These are phyloP conservation scores for Pyxicephalus adspersus DNA, from an alignment of 2,113 vertebrate genomes.

Conservation along the genomic window DNA sequence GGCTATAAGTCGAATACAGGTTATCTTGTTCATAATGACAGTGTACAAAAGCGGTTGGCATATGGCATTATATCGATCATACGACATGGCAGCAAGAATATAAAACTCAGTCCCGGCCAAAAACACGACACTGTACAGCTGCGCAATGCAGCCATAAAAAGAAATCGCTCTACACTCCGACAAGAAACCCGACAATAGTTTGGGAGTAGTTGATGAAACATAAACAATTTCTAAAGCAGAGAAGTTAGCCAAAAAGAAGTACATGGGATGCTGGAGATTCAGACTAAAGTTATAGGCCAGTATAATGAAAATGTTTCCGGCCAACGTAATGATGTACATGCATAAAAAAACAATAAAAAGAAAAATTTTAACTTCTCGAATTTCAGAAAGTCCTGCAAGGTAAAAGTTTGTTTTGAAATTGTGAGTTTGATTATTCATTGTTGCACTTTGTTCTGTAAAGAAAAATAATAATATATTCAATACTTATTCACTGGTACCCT, in stretches of 20 bases:
- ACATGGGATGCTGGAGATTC: conserved; percentile 36
- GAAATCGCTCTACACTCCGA: background rate
- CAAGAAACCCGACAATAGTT: background rate
- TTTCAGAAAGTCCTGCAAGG: conserved; percentile 1
- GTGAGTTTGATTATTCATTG: background rate
- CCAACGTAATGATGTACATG: conserved; percentile 20
- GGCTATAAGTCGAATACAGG: background rate
- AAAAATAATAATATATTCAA: background rate
- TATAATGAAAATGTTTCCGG: conserved; percentile 35
- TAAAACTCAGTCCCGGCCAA: conserved; percentile 24
- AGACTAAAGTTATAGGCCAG: background rate
- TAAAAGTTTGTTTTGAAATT: conserved; percentile 1
- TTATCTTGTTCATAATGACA: conserved; percentile 13
- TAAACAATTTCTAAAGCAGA: conserved; percentile 42
- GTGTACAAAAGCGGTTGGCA: conserved; percentile 11
- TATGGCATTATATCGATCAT: conserved; percentile 28
- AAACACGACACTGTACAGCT: conserved; percentile 3
- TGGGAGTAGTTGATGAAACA: background rate
- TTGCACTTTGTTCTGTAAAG: background rate
- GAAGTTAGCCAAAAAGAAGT: conserved; percentile 28
- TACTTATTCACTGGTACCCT: too few relatives aligned
- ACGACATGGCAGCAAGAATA: conserved; percentile 35
- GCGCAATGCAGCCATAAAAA: conserved; percentile 9
- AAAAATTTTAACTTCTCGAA: background rate
- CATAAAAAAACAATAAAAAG: conserved; percentile 24